Base-by-base conservation (phyloP, 2,888 invertebrate species). In the Drosophila anomelani region DNA sequence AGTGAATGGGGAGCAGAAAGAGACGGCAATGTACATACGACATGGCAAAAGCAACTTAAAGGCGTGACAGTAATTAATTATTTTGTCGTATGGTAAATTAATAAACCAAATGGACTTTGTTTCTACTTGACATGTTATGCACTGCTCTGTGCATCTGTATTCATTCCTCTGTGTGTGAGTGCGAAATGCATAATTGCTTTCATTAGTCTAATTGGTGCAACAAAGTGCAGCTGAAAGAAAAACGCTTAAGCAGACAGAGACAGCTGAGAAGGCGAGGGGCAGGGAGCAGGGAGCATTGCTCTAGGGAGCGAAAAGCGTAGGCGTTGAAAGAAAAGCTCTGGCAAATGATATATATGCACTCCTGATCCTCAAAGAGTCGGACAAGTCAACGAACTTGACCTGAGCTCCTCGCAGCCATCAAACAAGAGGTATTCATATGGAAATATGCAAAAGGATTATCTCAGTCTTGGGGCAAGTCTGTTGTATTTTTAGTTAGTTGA, bases 1-100 rank as follows among this genome's bases (percentile, higher is more conserved):
- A 29, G 9, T 13, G 36, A 43, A 5, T 15, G 46, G 43, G 51
- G 26, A 44, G 26, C 17, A 34, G 44, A 60, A 12, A 38, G 53
- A 57, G 59, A 55, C 39, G 26, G 51, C 17, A 44, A 39, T 5
- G 34, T 34, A 20, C 20, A 20, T 20, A 23, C 41, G 53, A 55
- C 39, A 39, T 59, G 56, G 76, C 76, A 77, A 88, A 78, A 76
- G 87, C 86, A 85, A 88, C 88, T 88, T 86, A 87, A 87, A 92
- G 92, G 92, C 92, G 92, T 92, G 92, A 92, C 92, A 92, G 92
- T 92, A 92, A 92, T 92, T 92, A 92, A 92, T 92, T 92, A 92
- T 91, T 89, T 89, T 89, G 89, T 87, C 82, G 89, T 87, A 89
- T 89, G 89, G 87, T 82, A 87, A 87, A 87, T 87, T 87, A 87